Base-by-base conservation (phyloP, 2,797 vertebrate species). In the Epinephelus coioides region DNA sequence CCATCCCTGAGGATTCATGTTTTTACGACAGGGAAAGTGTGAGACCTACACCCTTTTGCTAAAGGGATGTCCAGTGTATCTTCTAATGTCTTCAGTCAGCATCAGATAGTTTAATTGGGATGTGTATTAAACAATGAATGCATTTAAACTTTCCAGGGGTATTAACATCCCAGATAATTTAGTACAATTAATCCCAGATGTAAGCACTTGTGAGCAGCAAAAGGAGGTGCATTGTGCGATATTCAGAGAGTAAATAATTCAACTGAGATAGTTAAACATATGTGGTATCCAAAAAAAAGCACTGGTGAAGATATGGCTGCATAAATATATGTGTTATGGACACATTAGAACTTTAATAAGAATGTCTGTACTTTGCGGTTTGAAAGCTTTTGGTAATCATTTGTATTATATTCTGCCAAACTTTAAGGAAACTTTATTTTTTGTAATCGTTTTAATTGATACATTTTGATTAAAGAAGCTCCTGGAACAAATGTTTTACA, bases 341-440 rank as follows among this genome's bases (percentile, higher is more conserved):
- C 10, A 10, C 10, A 61, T n/a, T 18, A 13, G 5, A 71, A 46
- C 27, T 63, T 49, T 68, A 54, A 59, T 8, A 19, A 30, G 54
- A 73, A 70, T 53, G 38, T 51, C 0, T 55, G 21, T 44, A 51
- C 46, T 62, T 49, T 73, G 14, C 25, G 23, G 23, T 57, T 25
- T 63, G 53, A 2, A 55, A 25, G n/a, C n/a, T 40, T 34, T 56
- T 2, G 2, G 3, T 40, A 40, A 40, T 40, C 40, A 10, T 10
- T 10, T 40, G 40, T 40, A 40, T 3, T 12, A 10, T 10, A 40
- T 40, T 40, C 25, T 47, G 21, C 23, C 69, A 57, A 40, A 57
- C 53, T 46, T 27, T 43, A 3, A 51, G 6, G 23, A 40, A 40
- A 23, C 1, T 6, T 40, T 40, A 40, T 40, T 43, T 43, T 43